Evolutionary conservation across 2,797 vertebrate genomes (phyloP).

Genomic region (Craterocephalus amniculus): DNA sequence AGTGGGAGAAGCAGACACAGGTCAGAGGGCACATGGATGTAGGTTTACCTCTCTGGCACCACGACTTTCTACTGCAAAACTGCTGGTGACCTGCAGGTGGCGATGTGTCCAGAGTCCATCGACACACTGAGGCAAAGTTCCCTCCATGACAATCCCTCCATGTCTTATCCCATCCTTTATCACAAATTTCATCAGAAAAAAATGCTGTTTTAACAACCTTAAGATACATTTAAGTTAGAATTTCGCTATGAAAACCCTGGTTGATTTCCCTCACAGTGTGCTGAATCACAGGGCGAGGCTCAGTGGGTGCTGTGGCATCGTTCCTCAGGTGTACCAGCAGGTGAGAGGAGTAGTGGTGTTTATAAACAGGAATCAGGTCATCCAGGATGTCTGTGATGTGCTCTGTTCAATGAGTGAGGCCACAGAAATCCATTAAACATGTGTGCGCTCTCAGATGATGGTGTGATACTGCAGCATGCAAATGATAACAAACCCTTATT

Average conservation of each 20-base stretch:
- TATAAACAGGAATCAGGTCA: conserved; percentile 7
- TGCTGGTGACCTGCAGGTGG: conserved; percentile 58
- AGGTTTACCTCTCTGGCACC: conserved; percentile 56
- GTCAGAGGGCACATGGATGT: conserved; percentile 3
- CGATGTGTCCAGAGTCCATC: conserved; percentile 52
- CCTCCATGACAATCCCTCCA: conserved; percentile 46
- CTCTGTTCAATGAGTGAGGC: background rate
- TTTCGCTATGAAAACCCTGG: background rate
- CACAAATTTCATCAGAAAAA: background rate
- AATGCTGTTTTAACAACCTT: background rate
- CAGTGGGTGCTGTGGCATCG: background rate
- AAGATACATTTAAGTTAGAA: background rate
- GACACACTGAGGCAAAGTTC: conserved; percentile 36
- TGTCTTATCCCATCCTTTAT: conserved; percentile 42
- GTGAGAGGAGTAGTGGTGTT: conserved; percentile 13
- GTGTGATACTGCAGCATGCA: too few relatives aligned
- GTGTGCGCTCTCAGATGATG: too few relatives aligned
- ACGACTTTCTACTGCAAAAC: conserved; percentile 56
- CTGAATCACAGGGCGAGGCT: conserved; percentile 4
- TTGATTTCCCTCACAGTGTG: conserved; percentile 7
- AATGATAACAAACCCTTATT: too few relatives aligned
- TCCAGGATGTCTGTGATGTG: conserved; percentile 12
- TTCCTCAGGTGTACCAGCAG: conserved; percentile 21
- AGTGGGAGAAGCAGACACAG: background rate
- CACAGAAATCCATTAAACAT: background rate